Base-by-base conservation (phyloP, 2,888 invertebrate species). In the Elegia similella region DNA sequence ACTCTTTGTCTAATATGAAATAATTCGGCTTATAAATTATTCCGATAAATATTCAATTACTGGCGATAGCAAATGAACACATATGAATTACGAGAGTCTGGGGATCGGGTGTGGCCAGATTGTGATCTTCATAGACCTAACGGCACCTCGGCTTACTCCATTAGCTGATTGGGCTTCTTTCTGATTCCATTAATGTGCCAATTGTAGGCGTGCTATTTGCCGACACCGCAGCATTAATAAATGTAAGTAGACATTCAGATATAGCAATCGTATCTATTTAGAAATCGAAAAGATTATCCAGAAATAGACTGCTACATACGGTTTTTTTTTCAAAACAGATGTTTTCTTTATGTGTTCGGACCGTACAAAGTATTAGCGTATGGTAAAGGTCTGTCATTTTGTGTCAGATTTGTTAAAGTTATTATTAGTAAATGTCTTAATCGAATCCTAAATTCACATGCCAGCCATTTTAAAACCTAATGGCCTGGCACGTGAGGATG, bases 91-190 rank as follows among this genome's bases (percentile, higher is more conserved):
- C 58, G 59, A 53, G 58, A 52, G 57, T 52, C 53, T 63, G 62
- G 57, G 54, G 59, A 56, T 52, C 62, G 64, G 68, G 65, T 67
- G 64, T 63, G 58, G 61, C 61, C 64, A 75, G 82, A 84, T 84
- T 76, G 75, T 72, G 74, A 84, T 82, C 82, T 80, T 73, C 64
- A 70, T 75, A 74, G 73, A 70, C 64, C 65, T 67, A 62, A 64
- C 68, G 64, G 69, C 71, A 76, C 76, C 74, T 73, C 72, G 69
- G 66, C 70, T 76, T 63, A 68, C 70, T 77, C 84, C 85, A 86
- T 86, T 86, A 86, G 84, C 73, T 80, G 84, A 86, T 86, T 84
- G 84, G 69, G 75, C 73, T 66, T 65, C 67, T 74, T 75, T 75
- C 71, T 70, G 76, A 75, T 76, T 72, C 72, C 70, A 71, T 75